Base-by-base conservation (phyloP, 2,797 vertebrate species). In the Otolemur crassicaudatus region DNA sequence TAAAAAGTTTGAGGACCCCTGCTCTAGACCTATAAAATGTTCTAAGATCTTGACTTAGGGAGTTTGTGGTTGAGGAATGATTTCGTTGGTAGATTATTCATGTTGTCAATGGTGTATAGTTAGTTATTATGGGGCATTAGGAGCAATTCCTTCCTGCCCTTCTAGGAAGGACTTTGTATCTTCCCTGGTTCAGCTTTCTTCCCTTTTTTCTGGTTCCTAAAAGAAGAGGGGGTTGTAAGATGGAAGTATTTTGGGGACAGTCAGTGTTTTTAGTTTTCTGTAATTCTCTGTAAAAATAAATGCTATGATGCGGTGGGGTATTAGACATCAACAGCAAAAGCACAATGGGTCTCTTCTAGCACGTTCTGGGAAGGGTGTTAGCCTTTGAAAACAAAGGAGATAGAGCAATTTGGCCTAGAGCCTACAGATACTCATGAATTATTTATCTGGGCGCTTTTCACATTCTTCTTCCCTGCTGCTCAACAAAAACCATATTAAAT, bases 401-500 rank as follows among this genome's bases (percentile, higher is more conserved):
- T 17, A 81, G 61, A n/a, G 27, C 29, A 56, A 46, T 43, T 11
- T 37, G 65, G 87, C 58, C 22, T 14, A 85, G n/a, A 81, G 79
- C 31, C 22, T 60, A 53, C 3, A 0, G 29, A 69, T 8, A 23
- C 69, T 94, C 82, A 76, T 76, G 79, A 94, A 81, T 83, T 92
- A 80, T 61, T 0, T 27, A 80, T 60, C 43, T 7, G 69, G 53
- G 73, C 89, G 53, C 34, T 86, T 96, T 81, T 76, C 88, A 86
- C 7, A 25, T 84, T 93, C 72, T 27, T 79, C 90, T 90, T 91
- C 31, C 84, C 82, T 91, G 79, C 19, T 72, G 83, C 69, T 90
- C 80, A 34, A 92, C 3, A 93, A 61, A 40, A 82, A 80, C n/a
- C 79, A 67, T 16, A 91, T 72, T 88, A 85, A 92, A 94, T 16